phyloP scores from a whole-genome alignment of 2,113 vertebrate species.

The Pterocles orientalis region DNA sequence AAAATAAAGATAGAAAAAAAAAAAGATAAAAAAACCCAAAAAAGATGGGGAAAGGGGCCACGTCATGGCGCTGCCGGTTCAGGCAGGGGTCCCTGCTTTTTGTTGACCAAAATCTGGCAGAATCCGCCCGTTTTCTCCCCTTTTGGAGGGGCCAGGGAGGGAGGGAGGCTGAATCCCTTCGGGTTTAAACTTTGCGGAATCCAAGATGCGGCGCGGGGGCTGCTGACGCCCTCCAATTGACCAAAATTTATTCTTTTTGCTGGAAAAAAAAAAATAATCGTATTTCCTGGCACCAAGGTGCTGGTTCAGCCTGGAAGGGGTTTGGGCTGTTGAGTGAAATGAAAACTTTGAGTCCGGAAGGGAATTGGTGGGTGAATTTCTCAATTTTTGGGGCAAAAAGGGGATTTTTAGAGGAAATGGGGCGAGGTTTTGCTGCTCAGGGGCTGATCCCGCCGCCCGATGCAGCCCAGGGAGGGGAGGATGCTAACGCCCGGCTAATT shows the following conservation, averaged over 20 bases:
- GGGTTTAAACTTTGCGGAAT: neutral
- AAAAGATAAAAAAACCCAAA: too few species aligned
- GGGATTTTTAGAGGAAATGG: neutral
- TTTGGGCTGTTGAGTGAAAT: neutral
- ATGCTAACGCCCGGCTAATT: neutral
- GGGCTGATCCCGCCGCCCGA: neutral
- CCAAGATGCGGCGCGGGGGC: neutral
- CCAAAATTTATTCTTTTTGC: neutral
- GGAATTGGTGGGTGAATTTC: neutral
- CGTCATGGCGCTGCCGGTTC: slow-evolving; percentile 3
- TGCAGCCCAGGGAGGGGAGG: neutral
- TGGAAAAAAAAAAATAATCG: neutral
- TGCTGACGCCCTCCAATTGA: neutral
- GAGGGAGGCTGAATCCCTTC: neutral
- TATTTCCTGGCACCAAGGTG: neutral
- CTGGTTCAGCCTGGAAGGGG: neutral
- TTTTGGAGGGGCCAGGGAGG: neutral
- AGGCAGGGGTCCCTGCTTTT: neutral
- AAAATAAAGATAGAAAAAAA: too few species aligned
- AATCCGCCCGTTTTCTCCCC: neutral
- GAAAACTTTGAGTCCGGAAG: neutral
- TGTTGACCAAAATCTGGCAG: neutral
- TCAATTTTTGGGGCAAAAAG: neutral
- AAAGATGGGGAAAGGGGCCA: neutral
- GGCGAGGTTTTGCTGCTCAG: neutral